Percentiles rank a stretch among this genome's conserved stretches.
Conservation (phyloP, 2,113 vertebrate genomes). For the Labeo rohita region DNA sequence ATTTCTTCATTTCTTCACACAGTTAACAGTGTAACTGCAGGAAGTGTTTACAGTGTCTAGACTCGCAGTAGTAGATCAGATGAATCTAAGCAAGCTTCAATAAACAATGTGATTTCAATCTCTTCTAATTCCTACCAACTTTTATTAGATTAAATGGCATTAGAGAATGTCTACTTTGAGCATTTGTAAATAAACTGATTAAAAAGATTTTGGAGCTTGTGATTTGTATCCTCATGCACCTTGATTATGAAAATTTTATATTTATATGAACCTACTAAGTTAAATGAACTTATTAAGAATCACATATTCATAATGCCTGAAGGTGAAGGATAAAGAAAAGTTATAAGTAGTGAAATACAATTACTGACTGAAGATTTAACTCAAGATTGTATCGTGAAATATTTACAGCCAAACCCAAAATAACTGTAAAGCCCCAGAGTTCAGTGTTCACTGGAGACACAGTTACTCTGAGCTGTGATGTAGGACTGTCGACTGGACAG, state of each 20-base stretch:
- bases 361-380: background rate
- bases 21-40: background rate
- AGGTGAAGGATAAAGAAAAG: background rate
- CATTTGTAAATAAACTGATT: background rate
- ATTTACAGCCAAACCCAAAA: background rate
- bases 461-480: conserved; percentile 61
- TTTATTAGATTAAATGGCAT: too few relatives aligned
- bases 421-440: conserved; percentile 1
- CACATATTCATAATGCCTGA: too few relatives aligned
- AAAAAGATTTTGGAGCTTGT: background rate
- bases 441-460: conserved; percentile 46
- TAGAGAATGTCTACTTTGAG: background rate
- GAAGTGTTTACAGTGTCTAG: background rate
- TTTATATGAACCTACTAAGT: background rate
- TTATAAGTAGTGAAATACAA: background rate
- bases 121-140: background rate
- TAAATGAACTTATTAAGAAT: too few relatives aligned
- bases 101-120: background rate
- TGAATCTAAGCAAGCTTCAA: background rate
- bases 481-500: conserved; percentile 38
- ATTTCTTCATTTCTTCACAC: background rate
- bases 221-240: background rate
- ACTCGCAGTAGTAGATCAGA: background rate
- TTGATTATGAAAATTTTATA: background rate
- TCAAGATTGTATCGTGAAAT: background rate